Base-by-base conservation (phyloP, 1,140 invertebrate species). In the Ganaspis sp. region DNA sequence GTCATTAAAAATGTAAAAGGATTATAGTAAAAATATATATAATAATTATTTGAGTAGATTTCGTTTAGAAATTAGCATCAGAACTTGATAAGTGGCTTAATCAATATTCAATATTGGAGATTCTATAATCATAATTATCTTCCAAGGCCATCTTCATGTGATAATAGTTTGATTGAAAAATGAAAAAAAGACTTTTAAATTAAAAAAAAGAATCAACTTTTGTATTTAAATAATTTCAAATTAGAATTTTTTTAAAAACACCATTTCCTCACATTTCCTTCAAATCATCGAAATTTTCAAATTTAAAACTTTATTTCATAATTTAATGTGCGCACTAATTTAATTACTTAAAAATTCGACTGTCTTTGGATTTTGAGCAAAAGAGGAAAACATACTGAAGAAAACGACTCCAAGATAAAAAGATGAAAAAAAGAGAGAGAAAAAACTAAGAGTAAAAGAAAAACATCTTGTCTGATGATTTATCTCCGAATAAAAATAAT, bases 191-290 rank as follows among this genome's bases (percentile, higher is more conserved):
- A n/a, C n/a, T n/a, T n/a, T n/a, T n/a, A n/a, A n/a, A n/a, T n/a
- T n/a, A n/a, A n/a, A n/a, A n/a, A n/a, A n/a, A n/a, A n/a, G n/a
- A 45, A 45, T 34, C 29, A 34, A 34, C 29, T 34, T 34, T 34
- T 34, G 29, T 34, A 34, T 34, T 34, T 6, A 34, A 34, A 34
- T 6, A 34, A 34, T 34, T 34, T 34, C 29, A 34, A 6, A 2
- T 34, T 34, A n/a, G 29, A 34, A 34, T 34, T 34, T 26, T 69
- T 74, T 49, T 42, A 74, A n/a, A n/a, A n/a, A n/a, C n/a, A n/a
- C n/a, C n/a, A n/a, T n/a, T n/a, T n/a, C n/a, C n/a, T n/a, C n/a
- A n/a, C n/a, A n/a, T n/a, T n/a, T n/a, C n/a, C n/a, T n/a, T n/a
- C n/a, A n/a, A n/a, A n/a, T n/a, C n/a, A n/a, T n/a, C n/a, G n/a